Evolutionary conservation across 2,888 invertebrate genomes (phyloP).

Genomic region (Sepioteuthis lessoniana): DNA sequence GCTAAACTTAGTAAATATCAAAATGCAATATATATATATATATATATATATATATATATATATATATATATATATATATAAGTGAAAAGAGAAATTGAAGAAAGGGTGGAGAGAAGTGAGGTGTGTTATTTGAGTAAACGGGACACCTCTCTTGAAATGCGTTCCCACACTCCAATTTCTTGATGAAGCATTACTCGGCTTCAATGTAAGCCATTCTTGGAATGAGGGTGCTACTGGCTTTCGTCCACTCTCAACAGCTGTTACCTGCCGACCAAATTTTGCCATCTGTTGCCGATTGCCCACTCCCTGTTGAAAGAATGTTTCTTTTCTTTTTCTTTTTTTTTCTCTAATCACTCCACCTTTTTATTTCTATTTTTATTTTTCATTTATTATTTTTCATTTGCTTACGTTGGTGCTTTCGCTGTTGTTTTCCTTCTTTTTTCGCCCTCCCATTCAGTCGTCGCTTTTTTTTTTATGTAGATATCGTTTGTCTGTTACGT

Average conservation of each 20-base stretch:
- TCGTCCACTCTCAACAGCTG: not conserved
- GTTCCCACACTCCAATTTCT: conserved; percentile 23
- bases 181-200: not conserved
- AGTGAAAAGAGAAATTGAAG: not conserved
- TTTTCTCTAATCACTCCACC: not conserved
- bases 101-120: not conserved
- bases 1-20: no score
- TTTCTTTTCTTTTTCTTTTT: not conserved
- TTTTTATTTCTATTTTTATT: not conserved
- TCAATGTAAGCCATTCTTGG: conserved; percentile 33
- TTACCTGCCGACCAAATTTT: conserved; percentile 13
- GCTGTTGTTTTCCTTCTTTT: no score
- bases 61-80: not conserved
- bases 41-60: not conserved
- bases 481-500: no score
- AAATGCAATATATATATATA: no score
- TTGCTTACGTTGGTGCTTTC: not conserved
- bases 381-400: not conserved
- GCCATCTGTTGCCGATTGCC: not conserved
- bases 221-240: not conserved
- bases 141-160: not conserved
- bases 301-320: not conserved
- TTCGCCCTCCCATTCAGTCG: no score
- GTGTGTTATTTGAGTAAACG: conserved; percentile 33
- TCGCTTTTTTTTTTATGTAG: no score